Evolutionary conservation across 1,140 invertebrate genomes (phyloP).

Genomic region (Holcopasites calliopsidis): DNA sequence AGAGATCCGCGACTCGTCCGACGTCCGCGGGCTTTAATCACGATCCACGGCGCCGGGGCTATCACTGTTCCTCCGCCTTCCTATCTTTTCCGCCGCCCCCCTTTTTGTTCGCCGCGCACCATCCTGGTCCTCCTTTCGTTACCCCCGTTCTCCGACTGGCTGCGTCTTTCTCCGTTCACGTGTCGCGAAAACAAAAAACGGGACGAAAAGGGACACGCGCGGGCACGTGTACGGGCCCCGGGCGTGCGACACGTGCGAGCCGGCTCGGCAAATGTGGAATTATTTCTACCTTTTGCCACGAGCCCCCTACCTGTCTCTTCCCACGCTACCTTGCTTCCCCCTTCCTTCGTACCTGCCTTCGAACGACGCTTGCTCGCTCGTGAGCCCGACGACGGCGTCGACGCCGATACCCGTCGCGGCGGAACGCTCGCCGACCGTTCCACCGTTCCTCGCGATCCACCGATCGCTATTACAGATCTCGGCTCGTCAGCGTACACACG

Average conservation of each 20-base stretch:
- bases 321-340: conserved; percentile 37
- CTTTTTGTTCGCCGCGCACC: background rate
- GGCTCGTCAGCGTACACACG: conserved; percentile 28
- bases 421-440: background rate
- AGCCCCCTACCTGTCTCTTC: conserved; percentile 34
- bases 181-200: too few relatives aligned
- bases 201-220: conserved; percentile 22
- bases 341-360: conserved; percentile 15
- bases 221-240: conserved; percentile 31
- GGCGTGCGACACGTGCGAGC: conserved; percentile 46
- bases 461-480: conserved; percentile 25
- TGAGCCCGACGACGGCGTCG: conserved; percentile 39
- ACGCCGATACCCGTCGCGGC: conserved; percentile 27
- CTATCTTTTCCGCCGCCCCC: background rate
- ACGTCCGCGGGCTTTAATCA: conserved; percentile 57
- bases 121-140: background rate
- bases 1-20: conserved; percentile 50
- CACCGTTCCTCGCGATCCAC: conserved; percentile 37
- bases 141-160: background rate
- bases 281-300: conserved; percentile 53
- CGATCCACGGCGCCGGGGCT: conserved; percentile 45
- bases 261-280: conserved; percentile 51
- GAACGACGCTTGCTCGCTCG: conserved; percentile 44
- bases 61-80: background rate
- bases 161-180: conserved; percentile 23